Base-by-base conservation (phyloP, 2,113 vertebrate genomes). In the Ictidomys tridecemlineatus region DNA sequence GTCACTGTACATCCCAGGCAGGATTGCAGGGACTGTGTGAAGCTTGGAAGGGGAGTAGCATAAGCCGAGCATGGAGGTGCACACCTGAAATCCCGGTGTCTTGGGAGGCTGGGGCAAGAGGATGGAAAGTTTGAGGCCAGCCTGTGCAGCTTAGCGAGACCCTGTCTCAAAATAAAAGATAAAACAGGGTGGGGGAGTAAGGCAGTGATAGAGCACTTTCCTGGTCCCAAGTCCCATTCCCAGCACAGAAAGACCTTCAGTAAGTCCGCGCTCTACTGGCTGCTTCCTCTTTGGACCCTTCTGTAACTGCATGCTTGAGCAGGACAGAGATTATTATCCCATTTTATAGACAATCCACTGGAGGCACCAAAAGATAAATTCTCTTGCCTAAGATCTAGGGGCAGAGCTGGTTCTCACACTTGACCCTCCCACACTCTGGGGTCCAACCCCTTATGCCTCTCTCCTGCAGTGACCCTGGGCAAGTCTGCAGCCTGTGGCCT, bases 391-490 rank as follows among this genome's bases (percentile, higher is more conserved):
- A 42, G 45, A n/a, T 70, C 72, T 42, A 0, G 1, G 30, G 78
- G 28, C 34, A 17, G 12, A 90, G 2, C 24, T 22, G n/a, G 14
- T 51, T 39, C 85, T 85, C 86, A 56, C 51, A 18, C 16, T 4
- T 39, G 17, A 0, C 1, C 17, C 32, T 39, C 58, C 53, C 11
- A 26, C 6, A 4, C 24, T 51, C 51, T 30, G 4, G 56, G 56
- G 14, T 10, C 28, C 26, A 32, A 1, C 8, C 10, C 8, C 0
- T 32, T 22, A 26, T 5, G 9, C 18, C 0, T 5, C 3, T 32
- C 14, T 17, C 1, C 76, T 4, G 2, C 4, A 28, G 26, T 67
- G 17, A 58, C 9, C 11, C 10, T 22, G 80, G 11, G 14, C 13
- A 32, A 70, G 48, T 26, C 28, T 65, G 37, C 20, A 73, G 3